These are phyloP conservation scores for Dipodomys ordii DNA, from an alignment of 2,113 vertebrate species.

Conservation along the genomic window DNA sequence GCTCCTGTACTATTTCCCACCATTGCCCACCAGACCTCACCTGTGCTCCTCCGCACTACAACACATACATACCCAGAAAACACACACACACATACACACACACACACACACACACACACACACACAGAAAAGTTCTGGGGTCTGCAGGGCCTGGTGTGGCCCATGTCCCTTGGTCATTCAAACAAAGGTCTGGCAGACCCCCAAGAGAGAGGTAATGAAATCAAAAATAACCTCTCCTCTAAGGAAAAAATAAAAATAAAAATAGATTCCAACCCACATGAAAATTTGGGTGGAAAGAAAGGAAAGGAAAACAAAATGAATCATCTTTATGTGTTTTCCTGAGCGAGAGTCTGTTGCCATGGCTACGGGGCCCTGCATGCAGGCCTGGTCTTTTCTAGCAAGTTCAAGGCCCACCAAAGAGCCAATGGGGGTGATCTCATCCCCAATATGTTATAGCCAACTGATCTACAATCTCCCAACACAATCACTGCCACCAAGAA, in stretches of 20 bases:
- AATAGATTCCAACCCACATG: constrained; percentile 81
- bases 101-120: too few species aligned
- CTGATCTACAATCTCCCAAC: constrained; percentile 55
- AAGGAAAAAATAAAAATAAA: constrained; percentile 80
- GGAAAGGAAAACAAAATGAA: constrained; percentile 85
- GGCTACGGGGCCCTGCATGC: constrained; percentile 75
- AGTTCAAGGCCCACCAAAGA: constrained; percentile 80
- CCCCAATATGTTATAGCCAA: constrained; percentile 68
- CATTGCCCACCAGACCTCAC: neutral
- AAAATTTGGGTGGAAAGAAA: constrained; percentile 83
- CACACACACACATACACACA: too few species aligned
- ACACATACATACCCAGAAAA: too few species aligned
- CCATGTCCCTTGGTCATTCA: constrained; percentile 58
- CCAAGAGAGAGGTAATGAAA: constrained; percentile 73
- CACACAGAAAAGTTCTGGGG: constrained; percentile 15
- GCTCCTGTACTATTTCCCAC: neutral
- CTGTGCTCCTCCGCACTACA: too few species aligned
- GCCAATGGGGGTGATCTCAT: constrained; percentile 37
- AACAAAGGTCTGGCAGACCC: constrained; percentile 55
- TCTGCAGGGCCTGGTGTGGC: neutral
- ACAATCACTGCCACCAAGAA: constrained; percentile 43
- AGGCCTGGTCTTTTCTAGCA: constrained; percentile 78
- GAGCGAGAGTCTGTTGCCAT: constrained; percentile 78
- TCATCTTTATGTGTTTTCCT: constrained; percentile 84
- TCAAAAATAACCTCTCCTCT: constrained; percentile 81